Conservation (phyloP, 2,888 invertebrate genomes). For the Mesopsocus fuscifrons region DNA sequence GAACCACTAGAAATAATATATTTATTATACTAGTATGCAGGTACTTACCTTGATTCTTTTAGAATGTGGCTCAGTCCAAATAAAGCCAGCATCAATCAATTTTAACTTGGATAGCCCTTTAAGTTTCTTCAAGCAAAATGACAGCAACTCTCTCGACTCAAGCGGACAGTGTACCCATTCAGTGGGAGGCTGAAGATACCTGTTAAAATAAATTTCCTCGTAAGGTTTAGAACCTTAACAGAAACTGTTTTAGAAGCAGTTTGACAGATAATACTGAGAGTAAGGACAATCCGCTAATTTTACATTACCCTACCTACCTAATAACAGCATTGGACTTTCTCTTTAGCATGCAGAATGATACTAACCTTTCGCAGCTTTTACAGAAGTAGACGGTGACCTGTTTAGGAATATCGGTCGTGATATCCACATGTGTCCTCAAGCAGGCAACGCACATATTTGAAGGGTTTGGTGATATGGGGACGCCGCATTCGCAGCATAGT, state of each 20-base stretch:
- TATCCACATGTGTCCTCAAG: constrained; percentile 76
- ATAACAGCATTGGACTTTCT: too few species aligned
- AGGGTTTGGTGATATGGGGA: constrained; percentile 81
- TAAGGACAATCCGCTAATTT: too few species aligned
- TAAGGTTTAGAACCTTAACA: too few species aligned
- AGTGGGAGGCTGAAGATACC: constrained; percentile 77
- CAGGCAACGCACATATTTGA: constrained; percentile 97
- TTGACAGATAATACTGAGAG: too few species aligned
- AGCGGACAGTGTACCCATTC: constrained; percentile 71
- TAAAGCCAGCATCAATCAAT: constrained; percentile 86
- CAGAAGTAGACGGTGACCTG: constrained; percentile 82
- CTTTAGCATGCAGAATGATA: too few species aligned
- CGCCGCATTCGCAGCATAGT: constrained; percentile 89
- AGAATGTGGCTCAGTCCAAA: constrained; percentile 99
- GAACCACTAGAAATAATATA: too few species aligned
- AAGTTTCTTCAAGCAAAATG: constrained; percentile 79
- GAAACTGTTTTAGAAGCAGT: too few species aligned
- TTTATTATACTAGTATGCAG: too few species aligned
- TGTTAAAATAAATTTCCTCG: too few species aligned
- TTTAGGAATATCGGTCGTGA: constrained; percentile 91
- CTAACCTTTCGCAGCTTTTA: constrained; percentile 73
- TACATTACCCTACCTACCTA: too few species aligned
- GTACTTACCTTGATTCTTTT: constrained; percentile 81
- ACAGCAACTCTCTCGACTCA: constrained; percentile 80
- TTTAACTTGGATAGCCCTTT: constrained; percentile 79